Conservation (phyloP, 1,140 invertebrate species). For the Calephelis virginiensis region DNA sequence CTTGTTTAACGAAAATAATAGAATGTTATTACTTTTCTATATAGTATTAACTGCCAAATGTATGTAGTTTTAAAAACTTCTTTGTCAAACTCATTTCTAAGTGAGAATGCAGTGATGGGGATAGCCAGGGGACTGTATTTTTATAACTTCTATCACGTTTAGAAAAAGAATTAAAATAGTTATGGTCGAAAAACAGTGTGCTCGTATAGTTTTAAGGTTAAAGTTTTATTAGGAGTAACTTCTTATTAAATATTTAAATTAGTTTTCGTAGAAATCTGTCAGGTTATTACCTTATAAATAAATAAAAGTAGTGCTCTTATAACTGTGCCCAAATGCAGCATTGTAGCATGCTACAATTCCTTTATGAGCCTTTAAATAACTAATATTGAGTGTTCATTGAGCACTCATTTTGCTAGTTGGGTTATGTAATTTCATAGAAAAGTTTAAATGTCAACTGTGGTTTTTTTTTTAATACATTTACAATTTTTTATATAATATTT, state of each 20-base stretch:
- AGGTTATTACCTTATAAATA: too few relatives aligned
- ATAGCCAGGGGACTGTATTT: constrained; percentile 23
- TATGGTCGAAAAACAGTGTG: neutral
- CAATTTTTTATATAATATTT: too few relatives aligned
- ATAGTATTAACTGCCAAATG: constrained; percentile 26
- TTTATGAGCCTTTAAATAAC: too few relatives aligned
- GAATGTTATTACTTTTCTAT: constrained; percentile 29
- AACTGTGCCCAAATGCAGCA: too few relatives aligned
- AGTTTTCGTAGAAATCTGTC: constrained; percentile 10
- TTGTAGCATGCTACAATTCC: too few relatives aligned
- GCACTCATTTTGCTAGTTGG: too few relatives aligned
- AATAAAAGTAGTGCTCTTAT: too few relatives aligned
- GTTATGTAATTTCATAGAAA: too few relatives aligned
- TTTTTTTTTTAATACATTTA: too few relatives aligned
- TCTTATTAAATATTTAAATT: constrained; percentile 7
- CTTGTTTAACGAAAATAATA: constrained; percentile 29
- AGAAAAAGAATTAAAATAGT: constrained; percentile 23
- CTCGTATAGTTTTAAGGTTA: neutral
- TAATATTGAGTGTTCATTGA: too few relatives aligned
- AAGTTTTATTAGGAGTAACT: constrained; percentile 15
- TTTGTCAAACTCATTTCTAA: constrained; percentile 21
- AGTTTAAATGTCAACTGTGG: too few relatives aligned
- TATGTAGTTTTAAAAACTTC: constrained; percentile 19
- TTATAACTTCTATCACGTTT: constrained; percentile 17
- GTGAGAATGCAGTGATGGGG: constrained; percentile 15